Evolutionary conservation across 2,888 invertebrate genomes (phyloP), one percentile per base, ranked within the genome.

Genomic region (Metallyticus violacea): DNA sequence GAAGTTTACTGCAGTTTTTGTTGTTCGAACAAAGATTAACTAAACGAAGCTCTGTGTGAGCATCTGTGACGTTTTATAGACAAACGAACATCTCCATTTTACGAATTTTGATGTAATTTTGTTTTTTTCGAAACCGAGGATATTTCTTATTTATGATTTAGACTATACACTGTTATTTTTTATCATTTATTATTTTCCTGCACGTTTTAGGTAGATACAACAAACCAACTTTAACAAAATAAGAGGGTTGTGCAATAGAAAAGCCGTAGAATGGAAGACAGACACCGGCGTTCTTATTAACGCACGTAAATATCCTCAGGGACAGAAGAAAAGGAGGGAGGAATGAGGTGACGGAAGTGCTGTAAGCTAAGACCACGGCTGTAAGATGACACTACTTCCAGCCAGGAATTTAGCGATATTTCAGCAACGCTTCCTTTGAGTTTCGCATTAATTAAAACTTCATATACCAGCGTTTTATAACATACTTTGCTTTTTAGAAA

Each of bases 391-490:
- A 62, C 40, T 62, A 62, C 77, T 83, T 83, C 28, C 77, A 28
- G 40, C 77, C 76, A 83, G 83, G 83, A 83, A 83, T 83, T 83
- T 83, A 83, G 83, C 83, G 83, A 83, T 83, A 83, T 83, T 83
- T 77, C 77, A 83, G 77, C 83, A 83, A 83, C 77, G 29, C 28
- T 62, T 62, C 40, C 28, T 83, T 83, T 83, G 76, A 77, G 83
- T 83, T 83, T 26, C 28, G 83, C 77, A 83, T 83, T 83, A 83
- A 83, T 83, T 83, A 83, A 83, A 83, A 62, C 40, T 62, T 62
- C 40, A 15, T 62, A 22, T 15, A 62, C 40, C 40, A 40, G 9
- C 9, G 40, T 40, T 40, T 40, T 40, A 40, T 40, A 40, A 15
- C 40, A 15, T 4, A 15, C 40, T 15, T 62, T 62, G 40, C 40